Percentiles rank a stretch among this genome's conserved stretches.
These are phyloP conservation scores for Cydia pomonella DNA, from an alignment of 1,140 invertebrate genomes.

Conservation along the genomic window DNA sequence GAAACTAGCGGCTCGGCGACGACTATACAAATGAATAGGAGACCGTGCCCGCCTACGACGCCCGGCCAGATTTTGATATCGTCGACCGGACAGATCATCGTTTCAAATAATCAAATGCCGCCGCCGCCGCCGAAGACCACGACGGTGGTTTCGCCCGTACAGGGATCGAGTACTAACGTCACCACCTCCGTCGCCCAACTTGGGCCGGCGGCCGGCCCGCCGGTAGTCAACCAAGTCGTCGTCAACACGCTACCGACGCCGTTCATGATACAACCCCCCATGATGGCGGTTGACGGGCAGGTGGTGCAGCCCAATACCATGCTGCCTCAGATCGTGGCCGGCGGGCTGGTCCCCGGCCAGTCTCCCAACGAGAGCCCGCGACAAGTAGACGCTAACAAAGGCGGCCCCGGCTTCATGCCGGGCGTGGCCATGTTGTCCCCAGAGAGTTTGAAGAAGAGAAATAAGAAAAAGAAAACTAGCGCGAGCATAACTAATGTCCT, in stretches of 20 bases:
- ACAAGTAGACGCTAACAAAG: constrained; percentile 73
- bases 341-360: constrained; percentile 83
- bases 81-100: constrained; percentile 87
- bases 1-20: constrained; percentile 53
- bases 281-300: constrained; percentile 86
- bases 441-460: constrained; percentile 85
- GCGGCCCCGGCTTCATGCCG: constrained; percentile 71
- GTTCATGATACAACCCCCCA: constrained; percentile 89
- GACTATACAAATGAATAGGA: constrained; percentile 47
- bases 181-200: constrained; percentile 86
- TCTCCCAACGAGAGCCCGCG: constrained; percentile 68
- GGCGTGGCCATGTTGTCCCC: constrained; percentile 85
- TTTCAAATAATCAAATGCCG: constrained; percentile 84
- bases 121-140: constrained; percentile 84
- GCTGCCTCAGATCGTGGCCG: constrained; percentile 84
- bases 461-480: constrained; percentile 87
- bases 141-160: constrained; percentile 84
- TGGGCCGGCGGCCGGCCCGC: constrained; percentile 73
- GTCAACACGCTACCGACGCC: constrained; percentile 91
- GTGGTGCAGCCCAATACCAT: constrained; percentile 85
- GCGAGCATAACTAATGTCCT: constrained; percentile 88
- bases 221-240: constrained; percentile 84
- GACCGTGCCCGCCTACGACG: constrained; percentile 54
- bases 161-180: constrained; percentile 85
- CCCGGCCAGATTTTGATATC: constrained; percentile 88